These are phyloP conservation scores for Clupea harengus DNA, from an alignment of 2,113 vertebrate genomes.

Conservation along the genomic window DNA sequence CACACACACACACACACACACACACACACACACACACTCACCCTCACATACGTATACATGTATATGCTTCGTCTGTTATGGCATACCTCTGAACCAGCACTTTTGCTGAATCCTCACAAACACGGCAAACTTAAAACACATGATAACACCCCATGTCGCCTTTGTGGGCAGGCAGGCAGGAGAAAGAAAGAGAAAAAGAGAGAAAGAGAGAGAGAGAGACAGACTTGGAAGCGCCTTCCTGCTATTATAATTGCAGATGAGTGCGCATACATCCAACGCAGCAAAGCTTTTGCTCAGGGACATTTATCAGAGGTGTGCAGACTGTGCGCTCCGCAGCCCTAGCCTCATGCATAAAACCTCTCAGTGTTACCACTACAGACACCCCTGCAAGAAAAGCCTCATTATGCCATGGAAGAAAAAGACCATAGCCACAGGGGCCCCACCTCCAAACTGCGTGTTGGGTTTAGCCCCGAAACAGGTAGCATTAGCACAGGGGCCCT, in stretches of 20 bases:
- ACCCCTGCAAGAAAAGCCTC: not conserved
- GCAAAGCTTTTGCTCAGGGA: constrained; percentile 27
- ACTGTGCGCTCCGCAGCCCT: not conserved
- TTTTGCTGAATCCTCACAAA: not conserved
- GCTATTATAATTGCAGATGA: not conserved
- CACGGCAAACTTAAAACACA: not conserved
- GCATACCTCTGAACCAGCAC: too few relatives aligned
- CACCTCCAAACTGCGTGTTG: not conserved
- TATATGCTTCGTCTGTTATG: too few relatives aligned
- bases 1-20: not conserved
- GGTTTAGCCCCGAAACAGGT: not conserved
- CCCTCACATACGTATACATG: not conserved
- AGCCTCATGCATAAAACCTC: constrained; percentile 21
- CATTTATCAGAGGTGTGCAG: constrained; percentile 38
- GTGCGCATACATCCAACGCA: not conserved
- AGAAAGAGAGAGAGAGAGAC: not conserved
- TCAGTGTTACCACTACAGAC: not conserved
- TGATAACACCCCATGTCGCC: not conserved
- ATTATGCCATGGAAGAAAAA: not conserved
- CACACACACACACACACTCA: not conserved
- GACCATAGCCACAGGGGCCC: too few relatives aligned
- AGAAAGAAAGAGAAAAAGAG: not conserved
- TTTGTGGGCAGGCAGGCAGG: not conserved
- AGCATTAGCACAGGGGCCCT: not conserved
- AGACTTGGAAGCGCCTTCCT: not conserved